Base-by-base conservation (phyloP, 1,140 invertebrate genomes). In the Drosophila arawakana region DNA sequence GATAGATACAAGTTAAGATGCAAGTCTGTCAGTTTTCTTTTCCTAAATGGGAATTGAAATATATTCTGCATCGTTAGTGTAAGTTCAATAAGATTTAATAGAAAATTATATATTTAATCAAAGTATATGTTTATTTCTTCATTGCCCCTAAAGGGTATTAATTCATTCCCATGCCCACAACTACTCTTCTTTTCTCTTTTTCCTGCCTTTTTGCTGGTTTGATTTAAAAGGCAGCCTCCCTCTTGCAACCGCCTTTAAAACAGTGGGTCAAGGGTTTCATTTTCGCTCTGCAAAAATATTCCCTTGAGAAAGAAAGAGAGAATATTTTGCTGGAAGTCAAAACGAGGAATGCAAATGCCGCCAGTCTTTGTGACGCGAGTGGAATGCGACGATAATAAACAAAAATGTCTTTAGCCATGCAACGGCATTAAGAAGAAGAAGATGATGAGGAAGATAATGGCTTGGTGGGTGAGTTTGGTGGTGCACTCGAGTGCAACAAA, bases 311-410 rank as follows among this genome's bases (percentile, higher is more conserved):
- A 39, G 13, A 35, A 39, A 21, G 37, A 15, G 9, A 39, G 13
- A 35, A 39, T 11, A 39, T 39, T 39, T 25, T 46, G 55, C 44
- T 49, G 55, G 49, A 50, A 54, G 62, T 25, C 50, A 11, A 41
- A 21, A 52, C 21, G 34, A 25, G 18, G 21, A 43, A 71, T 71
- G 60, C 41, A 63, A 75, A 71, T 55, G 63, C 44, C 66, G 59
- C 59, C 37, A 52, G 43, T 39, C 44, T 63, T 61, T 74, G 67
- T 63, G 15, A 11, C 50, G 49, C 49, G 3, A 5, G 4, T 46
- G 58, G 63, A 77, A 77, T 74, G 65, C 63, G 25, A 11, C 43
- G 73, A 66, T 72, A 76, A 78, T 76, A 72, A 67, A 67, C 73
- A 61, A 61, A 75, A 69, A 60, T 74, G 52, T 50, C 44, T 68